Conservation (phyloP, 2,888 invertebrate species). For the Leptothorax acervorum region DNA sequence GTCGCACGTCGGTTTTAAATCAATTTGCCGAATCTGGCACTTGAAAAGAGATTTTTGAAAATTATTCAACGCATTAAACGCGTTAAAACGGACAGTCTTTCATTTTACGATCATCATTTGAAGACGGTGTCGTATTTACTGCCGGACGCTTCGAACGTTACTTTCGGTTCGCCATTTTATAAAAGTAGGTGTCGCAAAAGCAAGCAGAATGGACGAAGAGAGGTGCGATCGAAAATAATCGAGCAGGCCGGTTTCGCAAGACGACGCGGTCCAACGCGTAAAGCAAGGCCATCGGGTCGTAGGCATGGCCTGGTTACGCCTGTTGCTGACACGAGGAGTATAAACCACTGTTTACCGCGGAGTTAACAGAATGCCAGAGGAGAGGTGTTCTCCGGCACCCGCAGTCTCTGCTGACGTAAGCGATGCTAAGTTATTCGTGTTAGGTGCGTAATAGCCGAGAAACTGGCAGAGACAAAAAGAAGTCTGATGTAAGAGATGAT, state of each 20-base stretch:
- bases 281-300: slow-evolving; percentile 81
- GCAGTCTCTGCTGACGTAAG: slow-evolving; percentile 29
- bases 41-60: not conserved
- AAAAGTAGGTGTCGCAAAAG: slow-evolving; percentile 37
- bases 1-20: not conserved
- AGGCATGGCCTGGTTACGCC: slow-evolving; percentile 76
- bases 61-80: not conserved
- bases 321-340: slow-evolving; percentile 55
- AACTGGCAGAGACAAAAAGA: slow-evolving; percentile 1
- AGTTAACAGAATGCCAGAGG: slow-evolving; percentile 63
- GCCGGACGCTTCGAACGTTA: not conserved
- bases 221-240: slow-evolving; percentile 74
- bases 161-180: slow-evolving; percentile 18
- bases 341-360: slow-evolving; percentile 42
- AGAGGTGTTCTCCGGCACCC: slow-evolving; percentile 57
- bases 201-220: slow-evolving; percentile 47
- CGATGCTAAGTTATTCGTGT: slow-evolving; percentile 33
- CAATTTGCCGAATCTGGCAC: not conserved
- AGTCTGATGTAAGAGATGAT: slow-evolving; percentile 21
- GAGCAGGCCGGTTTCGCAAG: slow-evolving; percentile 73
- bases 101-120: not conserved
- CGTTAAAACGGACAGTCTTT: not conserved
- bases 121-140: not conserved
- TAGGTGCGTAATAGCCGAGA: slow-evolving; percentile 36
- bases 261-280: slow-evolving; percentile 80